These are phyloP conservation scores for Priocnemis perturbator DNA, from an alignment of 2,888 invertebrate genomes.

Conservation along the genomic window DNA sequence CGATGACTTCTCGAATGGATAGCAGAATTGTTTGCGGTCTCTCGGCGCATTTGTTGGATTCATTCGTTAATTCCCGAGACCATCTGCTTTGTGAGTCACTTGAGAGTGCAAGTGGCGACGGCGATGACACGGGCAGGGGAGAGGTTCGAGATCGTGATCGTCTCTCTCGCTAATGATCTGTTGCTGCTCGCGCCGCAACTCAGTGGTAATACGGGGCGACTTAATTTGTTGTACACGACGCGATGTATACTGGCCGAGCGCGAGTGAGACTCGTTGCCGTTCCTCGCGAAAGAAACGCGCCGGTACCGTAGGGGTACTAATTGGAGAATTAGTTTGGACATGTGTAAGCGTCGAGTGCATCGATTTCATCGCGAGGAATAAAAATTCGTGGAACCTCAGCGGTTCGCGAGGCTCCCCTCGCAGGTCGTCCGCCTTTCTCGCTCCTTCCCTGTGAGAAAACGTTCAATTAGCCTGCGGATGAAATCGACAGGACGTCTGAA, in stretches of 20 bases:
- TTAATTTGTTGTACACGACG: no score
- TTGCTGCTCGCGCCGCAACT: no score
- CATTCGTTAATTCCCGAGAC: no score
- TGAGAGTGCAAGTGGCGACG: no score
- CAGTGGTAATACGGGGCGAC: no score
- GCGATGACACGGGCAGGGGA: no score
- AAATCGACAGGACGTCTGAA: conserved; percentile 67
- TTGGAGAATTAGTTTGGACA: conserved; percentile 50
- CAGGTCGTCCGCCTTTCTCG: conserved; percentile 11
- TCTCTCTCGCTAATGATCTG: no score
- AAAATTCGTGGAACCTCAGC: conserved; percentile 21
- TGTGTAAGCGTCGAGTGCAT: conserved; percentile 17
- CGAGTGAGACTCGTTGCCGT: conserved; percentile 2
- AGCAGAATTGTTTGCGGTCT: no score
- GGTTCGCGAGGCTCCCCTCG: background rate
- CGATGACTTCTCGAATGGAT: no score
- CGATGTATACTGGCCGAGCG: background rate
- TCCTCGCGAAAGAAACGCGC: conserved; percentile 1
- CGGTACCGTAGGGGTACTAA: conserved; percentile 35
- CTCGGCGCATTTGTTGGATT: no score
- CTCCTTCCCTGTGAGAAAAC: conserved; percentile 67
- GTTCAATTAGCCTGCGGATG: conserved; percentile 66
- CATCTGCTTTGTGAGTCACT: no score
- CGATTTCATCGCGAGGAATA: conserved; percentile 28
- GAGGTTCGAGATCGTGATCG: no score